Conservation (phyloP, 2,113 vertebrate genomes). For the Thunnus thynnus region DNA sequence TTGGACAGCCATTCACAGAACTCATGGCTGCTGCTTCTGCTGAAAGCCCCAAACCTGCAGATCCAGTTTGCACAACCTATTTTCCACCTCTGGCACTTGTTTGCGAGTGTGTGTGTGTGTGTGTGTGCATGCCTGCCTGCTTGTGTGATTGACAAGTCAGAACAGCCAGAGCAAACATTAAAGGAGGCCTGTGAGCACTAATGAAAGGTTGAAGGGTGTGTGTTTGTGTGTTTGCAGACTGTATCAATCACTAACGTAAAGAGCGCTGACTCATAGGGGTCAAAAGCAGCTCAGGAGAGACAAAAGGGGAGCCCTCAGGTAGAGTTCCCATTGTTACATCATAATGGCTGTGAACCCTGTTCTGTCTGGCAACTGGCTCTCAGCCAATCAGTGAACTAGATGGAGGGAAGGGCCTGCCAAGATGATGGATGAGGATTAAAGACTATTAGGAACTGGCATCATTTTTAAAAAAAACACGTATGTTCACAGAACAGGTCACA, state of each 20-base stretch:
- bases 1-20: conserved; percentile 42
- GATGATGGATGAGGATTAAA: conserved; percentile 75
- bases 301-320: conserved; percentile 73
- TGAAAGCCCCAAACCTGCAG: conserved; percentile 62
- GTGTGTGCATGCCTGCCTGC: conserved; percentile 36
- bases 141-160: conserved; percentile 68
- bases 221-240: conserved; percentile 55
- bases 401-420: conserved; percentile 56
- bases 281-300: conserved; percentile 58
- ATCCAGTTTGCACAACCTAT: conserved; percentile 69
- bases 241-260: conserved; percentile 66
- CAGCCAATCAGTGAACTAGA: conserved; percentile 72
- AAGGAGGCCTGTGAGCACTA: conserved; percentile 51
- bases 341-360: conserved; percentile 65
- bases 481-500: conserved; percentile 54
- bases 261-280: conserved; percentile 60
- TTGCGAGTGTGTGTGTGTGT: conserved; percentile 11
- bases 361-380: conserved; percentile 72
- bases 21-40: conserved; percentile 8
- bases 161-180: conserved; percentile 65
- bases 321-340: conserved; percentile 67
- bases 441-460: conserved; percentile 48
- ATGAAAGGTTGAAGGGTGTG: conserved; percentile 74
- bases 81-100: conserved; percentile 59
- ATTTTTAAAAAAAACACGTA: conserved; percentile 19